Percentiles rank a stretch among this genome's conserved stretches.
phyloP scores from a whole-genome alignment of 2,888 invertebrate species.

The Cephonodes hylas region DNA sequence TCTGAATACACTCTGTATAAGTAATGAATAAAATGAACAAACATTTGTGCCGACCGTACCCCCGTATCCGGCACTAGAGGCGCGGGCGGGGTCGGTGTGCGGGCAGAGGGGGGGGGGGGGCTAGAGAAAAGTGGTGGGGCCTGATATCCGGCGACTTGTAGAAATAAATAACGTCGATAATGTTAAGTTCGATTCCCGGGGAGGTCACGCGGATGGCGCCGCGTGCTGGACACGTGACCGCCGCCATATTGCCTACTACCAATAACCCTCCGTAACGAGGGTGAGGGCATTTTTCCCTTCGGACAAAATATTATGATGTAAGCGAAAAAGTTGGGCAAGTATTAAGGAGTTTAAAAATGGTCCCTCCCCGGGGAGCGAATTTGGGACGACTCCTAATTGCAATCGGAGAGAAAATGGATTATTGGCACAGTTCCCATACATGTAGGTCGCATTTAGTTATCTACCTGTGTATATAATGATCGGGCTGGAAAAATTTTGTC shows the following conservation, averaged over 20 bases:
- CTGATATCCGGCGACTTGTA: conserved; percentile 58
- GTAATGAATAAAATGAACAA: no score
- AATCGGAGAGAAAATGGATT: neutral
- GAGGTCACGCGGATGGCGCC: conserved; percentile 57
- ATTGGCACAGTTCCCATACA: neutral
- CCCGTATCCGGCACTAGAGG: conserved; percentile 52
- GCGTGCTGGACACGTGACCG: conserved; percentile 49
- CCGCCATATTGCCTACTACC: conserved; percentile 5
- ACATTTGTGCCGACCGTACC: conserved; percentile 50
- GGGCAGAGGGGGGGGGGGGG: conserved; percentile 33
- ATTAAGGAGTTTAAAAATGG: neutral
- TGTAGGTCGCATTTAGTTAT: no score
- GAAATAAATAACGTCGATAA: conserved; percentile 18
- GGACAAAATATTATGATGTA: conserved; percentile 8
- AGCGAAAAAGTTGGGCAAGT: neutral
- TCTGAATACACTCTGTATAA: no score
- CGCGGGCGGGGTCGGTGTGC: no score
- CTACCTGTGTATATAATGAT: no score
- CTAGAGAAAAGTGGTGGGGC: conserved; percentile 51
- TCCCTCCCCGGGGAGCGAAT: no score
- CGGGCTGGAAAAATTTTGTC: no score
- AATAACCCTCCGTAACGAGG: conserved; percentile 12
- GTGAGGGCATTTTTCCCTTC: conserved; percentile 1
- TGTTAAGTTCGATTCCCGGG: conserved; percentile 15
- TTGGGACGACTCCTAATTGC: neutral